Evolutionary conservation across 2,888 invertebrate genomes (phyloP), one percentile per base, ranked within the genome.

Genomic region (Chalcosyrphus nemorum): DNA sequence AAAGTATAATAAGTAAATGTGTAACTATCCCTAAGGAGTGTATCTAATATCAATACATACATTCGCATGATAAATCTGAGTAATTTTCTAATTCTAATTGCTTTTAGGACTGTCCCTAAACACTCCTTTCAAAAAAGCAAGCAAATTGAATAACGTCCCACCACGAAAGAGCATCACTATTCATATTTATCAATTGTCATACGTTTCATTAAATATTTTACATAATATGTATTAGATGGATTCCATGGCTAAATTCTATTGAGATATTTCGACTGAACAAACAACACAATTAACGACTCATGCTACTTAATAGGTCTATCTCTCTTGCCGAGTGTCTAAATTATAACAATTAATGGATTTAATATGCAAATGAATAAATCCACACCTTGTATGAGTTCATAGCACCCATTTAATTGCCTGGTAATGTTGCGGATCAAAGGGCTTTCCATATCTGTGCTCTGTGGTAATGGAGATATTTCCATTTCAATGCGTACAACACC

Each of bases 301-400:
- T 45, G 52, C 15, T 63, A n/a, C n/a, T n/a, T n/a, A 63, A 50
- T 35, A 21, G 47, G 13, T 24, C 15, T 41, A 27, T 17, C 15
- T 29, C 35, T 54, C 11, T 21, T n/a, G 2, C n/a, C 11, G 27
- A 70, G 32, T 35, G 45, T 68, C 50, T 43, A 59, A 59, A 61
- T 57, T 41, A 41, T 29, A 32, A 29, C 66, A 68, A 54, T 68
- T 43, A 61, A 68, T 68, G 76, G 32, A 54, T 61, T 61, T 45
- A 45, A 76, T 68, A 76, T 70, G 54, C n/a, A 45, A 59, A 76
- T 68, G 61, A 45, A 61, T 52, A 61, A 68, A 59, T 68, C 61
- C 59, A 45, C 61, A 68, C 68, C 59, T 61, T 70, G 50, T 70
- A 43, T 59, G 68, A 15, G 76, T 54, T 68, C 19, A 45, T 3